Evolutionary conservation across 2,888 invertebrate species (phyloP).

Genomic region (Sylvicola fuscatus): DNA sequence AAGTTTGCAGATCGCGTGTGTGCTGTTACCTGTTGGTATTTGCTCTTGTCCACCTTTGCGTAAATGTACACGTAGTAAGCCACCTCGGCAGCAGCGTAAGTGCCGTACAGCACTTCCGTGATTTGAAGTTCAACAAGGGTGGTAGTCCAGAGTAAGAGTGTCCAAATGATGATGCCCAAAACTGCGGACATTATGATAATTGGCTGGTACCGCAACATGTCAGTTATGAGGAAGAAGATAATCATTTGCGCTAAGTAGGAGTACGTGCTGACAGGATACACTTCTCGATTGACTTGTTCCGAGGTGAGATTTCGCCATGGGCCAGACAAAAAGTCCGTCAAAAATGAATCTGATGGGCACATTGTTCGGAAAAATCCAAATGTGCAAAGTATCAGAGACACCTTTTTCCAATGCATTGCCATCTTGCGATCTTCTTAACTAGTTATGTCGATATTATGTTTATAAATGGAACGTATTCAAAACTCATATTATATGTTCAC

Average conservation of each 20-base stretch:
- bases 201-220: conserved; percentile 56
- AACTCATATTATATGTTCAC: too few species aligned
- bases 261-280: conserved; percentile 65
- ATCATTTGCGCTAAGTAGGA: conserved; percentile 48
- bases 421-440: too few species aligned
- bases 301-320: conserved; percentile 47
- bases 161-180: conserved; percentile 48
- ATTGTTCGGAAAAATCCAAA: conserved; percentile 58
- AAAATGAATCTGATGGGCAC: conserved; percentile 55
- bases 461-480: too few species aligned
- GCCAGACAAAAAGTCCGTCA: conserved; percentile 48
- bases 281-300: conserved; percentile 42
- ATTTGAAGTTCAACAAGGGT: conserved; percentile 29
- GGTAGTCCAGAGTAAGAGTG: conserved; percentile 52
- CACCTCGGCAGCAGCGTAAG: conserved; percentile 74
- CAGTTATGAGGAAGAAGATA: conserved; percentile 54
- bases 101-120: conserved; percentile 57
- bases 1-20: conserved; percentile 67
- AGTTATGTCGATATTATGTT: too few species aligned
- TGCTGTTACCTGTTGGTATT: conserved; percentile 67
- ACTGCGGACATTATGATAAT: conserved; percentile 54
- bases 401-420: conserved; percentile 36
- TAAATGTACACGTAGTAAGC: conserved; percentile 90
- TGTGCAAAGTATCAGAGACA: conserved; percentile 41
- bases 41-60: conserved; percentile 57